These are phyloP conservation scores for Acanthornis magna DNA, from an alignment of 2,797 vertebrate species.

Conservation along the genomic window DNA sequence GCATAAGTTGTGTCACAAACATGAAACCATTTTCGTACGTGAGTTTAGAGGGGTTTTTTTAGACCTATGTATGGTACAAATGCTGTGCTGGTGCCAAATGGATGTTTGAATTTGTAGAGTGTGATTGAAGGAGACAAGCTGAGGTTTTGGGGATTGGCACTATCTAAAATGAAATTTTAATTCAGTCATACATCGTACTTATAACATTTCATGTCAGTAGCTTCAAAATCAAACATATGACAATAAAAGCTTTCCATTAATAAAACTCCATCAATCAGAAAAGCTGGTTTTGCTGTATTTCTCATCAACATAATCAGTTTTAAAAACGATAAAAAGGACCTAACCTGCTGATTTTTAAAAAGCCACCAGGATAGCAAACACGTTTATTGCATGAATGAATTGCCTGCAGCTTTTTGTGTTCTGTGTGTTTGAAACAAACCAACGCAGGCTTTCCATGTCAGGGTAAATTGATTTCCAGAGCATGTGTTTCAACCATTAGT, in stretches of 20 bases:
- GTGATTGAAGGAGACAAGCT: neutral
- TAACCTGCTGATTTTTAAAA: neutral
- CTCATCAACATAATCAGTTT: neutral
- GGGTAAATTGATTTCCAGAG: neutral
- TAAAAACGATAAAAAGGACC: neutral
- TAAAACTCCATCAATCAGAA: neutral
- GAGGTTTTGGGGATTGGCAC: neutral
- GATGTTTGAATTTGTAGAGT: neutral
- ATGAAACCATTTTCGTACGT: neutral
- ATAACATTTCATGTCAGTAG: neutral
- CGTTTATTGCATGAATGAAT: neutral
- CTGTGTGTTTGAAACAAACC: neutral
- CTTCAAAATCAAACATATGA: neutral
- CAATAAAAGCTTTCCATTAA: neutral
- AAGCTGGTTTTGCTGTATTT: neutral
- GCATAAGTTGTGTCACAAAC: neutral
- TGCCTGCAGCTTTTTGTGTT: neutral
- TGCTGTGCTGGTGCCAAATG: neutral
- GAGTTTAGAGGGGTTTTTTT: neutral
- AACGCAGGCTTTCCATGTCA: neutral
- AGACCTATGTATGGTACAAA: neutral
- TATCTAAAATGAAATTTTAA: constrained; percentile 27
- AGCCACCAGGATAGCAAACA: neutral
- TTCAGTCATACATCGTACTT: neutral
- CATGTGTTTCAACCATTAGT: neutral